Percentiles rank a stretch among this genome's conserved stretches.
phyloP scores from a whole-genome alignment of 2,888 invertebrate species.

The Charanyca ferruginea region DNA sequence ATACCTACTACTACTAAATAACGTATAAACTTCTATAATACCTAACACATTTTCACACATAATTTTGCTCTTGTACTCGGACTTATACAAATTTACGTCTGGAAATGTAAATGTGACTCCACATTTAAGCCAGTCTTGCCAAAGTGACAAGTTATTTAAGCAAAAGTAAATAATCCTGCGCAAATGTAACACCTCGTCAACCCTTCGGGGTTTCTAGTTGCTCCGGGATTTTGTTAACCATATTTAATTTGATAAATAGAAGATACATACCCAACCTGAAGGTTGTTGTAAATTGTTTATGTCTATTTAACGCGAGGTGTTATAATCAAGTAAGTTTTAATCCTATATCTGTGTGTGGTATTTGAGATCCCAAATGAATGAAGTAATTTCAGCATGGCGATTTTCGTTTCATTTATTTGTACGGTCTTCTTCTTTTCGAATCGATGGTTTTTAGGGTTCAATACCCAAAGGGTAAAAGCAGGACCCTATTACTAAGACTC shows the following conservation, averaged over 20 bases:
- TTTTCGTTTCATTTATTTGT: no score
- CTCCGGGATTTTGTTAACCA: background rate
- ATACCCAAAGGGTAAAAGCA: no score
- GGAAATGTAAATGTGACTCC: constrained; percentile 3
- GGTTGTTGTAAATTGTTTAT: background rate
- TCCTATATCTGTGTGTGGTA: background rate
- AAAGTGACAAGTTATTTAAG: constrained; percentile 24
- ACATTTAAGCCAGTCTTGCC: constrained; percentile 12
- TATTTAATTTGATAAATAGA: constrained; percentile 21
- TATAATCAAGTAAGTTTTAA: background rate
- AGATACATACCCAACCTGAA: background rate
- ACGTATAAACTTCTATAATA: no score
- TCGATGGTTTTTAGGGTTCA: no score
- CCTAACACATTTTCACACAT: background rate
- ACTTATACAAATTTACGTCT: constrained; percentile 6
- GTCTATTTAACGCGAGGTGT: no score
- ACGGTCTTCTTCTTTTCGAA: no score
- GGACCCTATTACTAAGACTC: no score
- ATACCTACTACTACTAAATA: no score
- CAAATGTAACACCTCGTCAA: constrained; percentile 42
- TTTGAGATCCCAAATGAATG: no score
- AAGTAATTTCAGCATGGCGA: no score
- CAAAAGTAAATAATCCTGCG: constrained; percentile 34
- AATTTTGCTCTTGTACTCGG: background rate
- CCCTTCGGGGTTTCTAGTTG: constrained; percentile 9